Base-by-base conservation (phyloP, 2,888 invertebrate genomes). In the Spodoptera exigua region DNA sequence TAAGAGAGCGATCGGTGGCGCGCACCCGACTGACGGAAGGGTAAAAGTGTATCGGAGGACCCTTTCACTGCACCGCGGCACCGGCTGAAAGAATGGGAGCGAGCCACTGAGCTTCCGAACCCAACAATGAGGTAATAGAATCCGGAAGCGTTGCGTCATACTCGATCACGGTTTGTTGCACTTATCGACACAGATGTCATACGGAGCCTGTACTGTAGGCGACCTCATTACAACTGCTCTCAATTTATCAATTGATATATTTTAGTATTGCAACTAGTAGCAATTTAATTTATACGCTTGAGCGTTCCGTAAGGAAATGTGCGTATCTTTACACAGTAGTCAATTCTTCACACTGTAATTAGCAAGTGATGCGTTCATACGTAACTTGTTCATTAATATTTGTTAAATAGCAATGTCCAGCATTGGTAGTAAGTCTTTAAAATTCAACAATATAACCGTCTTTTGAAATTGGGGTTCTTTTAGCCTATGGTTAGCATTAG, bases 11-110 rank as follows among this genome's bases (percentile, higher is more conserved):
- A 82, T 70, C 78, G 79, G 82, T 82, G 78, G 84, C 82, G 83
- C 80, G 82, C 87, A 86, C 88, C 89, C 87, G 89, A 76, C 77
- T 72, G 78, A 81, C 88, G 88, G 88, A 88, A 91, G 92, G 92
- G 93, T 92, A 92, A 91, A 90, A 92, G 92, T 92, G 83, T 88
- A 89, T 86, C 88, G 79, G 87, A 89, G 91, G 86, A 93, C 93
- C 93, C 93, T 94, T 94, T 94, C 93, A 94, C 93, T 92, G 88
- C 78, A 83, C 76, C 70, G 82, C 93, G 92, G 88, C 78, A 83
- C 76, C 70, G 83, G 79, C 92, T 91, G 90, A 92, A 93, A 92
- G 91, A 93, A 92, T 92, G 90, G 92, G 92, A 93, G 86, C 92
- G 86, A 87, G 82, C 86, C 87, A 85, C 81, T 83, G 84, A 85